These are phyloP conservation scores for Apostichopus leukothele DNA, from an alignment of 53 echinoderm and acorn worm species.

Conservation along the genomic window DNA sequence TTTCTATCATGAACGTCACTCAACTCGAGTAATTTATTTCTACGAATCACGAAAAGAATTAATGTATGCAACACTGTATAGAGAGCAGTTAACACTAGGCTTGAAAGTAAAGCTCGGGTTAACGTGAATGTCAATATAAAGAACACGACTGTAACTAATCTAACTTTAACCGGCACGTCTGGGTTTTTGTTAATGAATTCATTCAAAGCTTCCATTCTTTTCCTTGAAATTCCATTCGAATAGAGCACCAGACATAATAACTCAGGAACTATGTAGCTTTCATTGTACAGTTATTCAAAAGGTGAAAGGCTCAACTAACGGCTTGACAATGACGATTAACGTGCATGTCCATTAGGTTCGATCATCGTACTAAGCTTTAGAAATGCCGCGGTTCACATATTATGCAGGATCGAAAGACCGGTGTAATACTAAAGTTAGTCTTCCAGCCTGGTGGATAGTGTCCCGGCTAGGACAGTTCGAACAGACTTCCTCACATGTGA, in stretches of 20 bases:
- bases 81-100: constrained; percentile 39
- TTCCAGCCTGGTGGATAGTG: no score
- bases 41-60: constrained; percentile 13
- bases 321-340: no score
- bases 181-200: constrained; percentile 11
- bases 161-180: constrained; percentile 21
- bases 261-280: not conserved
- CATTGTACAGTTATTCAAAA: no score
- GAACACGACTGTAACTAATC: not conserved
- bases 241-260: not conserved
- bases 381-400: no score
- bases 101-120: constrained; percentile 13
- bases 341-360: no score
- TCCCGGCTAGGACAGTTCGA: no score
- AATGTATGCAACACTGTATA: not conserved
- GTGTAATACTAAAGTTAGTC: no score
- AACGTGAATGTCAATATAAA: not conserved
- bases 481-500: no score
- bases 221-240: not conserved
- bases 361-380: no score
- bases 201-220: constrained; percentile 26
- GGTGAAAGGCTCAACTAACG: no score
- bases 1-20: not conserved
- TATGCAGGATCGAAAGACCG: no score
- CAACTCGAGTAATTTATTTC: not conserved